Conservation (phyloP, 2,888 invertebrate genomes). For the Cephus sareptanus region DNA sequence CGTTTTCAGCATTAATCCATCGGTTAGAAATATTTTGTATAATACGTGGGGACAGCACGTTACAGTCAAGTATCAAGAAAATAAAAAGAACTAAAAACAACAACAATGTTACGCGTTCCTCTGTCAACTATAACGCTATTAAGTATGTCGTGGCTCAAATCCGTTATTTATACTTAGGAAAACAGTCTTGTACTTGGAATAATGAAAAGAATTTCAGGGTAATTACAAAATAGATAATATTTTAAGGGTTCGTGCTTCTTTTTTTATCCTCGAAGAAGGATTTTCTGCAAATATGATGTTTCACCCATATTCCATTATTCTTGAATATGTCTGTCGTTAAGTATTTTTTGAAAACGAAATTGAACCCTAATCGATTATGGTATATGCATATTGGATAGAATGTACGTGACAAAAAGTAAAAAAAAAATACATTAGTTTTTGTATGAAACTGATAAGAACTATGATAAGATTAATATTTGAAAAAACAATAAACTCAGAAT, state of each 20-base stretch:
- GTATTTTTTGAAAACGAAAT: neutral
- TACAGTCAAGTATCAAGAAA: neutral
- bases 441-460: neutral
- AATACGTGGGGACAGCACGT: neutral
- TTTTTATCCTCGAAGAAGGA: conserved; percentile 9
- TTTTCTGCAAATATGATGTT: conserved; percentile 20
- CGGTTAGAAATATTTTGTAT: neutral
- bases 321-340: neutral
- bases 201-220: neutral
- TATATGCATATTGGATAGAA: neutral
- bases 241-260: neutral
- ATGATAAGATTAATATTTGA: neutral
- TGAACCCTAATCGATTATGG: neutral
- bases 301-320: neutral
- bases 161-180: neutral
- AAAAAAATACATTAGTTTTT: neutral
- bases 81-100: neutral
- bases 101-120: too few relatives aligned
- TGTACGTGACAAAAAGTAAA: neutral
- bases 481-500: neutral
- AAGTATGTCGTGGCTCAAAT: neutral
- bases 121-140: neutral
- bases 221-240: neutral
- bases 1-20: neutral
- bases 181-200: neutral